A percentile compares a stretch with the other conserved stretches of the same genome.
phyloP scores from a whole-genome alignment of 2,113 vertebrate species.

The Nesogale talazaci region DNA sequence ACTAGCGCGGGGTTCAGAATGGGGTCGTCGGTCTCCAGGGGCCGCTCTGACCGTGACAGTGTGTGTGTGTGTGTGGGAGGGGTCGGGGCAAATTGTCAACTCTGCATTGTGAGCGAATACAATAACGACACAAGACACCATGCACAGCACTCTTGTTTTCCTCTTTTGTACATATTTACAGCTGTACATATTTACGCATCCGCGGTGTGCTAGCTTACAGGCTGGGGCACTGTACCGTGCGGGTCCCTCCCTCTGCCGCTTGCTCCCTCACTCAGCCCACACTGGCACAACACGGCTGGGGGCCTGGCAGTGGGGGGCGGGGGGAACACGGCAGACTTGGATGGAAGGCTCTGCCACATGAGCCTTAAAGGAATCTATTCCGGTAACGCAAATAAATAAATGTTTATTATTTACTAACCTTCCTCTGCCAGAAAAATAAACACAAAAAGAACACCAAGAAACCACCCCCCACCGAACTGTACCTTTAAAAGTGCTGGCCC shows the following conservation, averaged over 20 bases:
- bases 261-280: constrained; percentile 70
- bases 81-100: constrained; percentile 60
- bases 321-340: constrained; percentile 79
- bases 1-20: neutral
- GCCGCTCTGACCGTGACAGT: too few relatives aligned
- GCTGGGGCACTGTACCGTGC: constrained; percentile 65
- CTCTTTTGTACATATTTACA: constrained; percentile 87
- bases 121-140: constrained; percentile 71
- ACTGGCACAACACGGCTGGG: too few relatives aligned
- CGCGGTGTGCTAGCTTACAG: constrained; percentile 83
- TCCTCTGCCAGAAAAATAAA: constrained; percentile 55
- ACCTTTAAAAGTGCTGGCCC: constrained; percentile 83
- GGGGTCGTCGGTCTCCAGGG: neutral
- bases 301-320: constrained; percentile 71
- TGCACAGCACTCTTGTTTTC: constrained; percentile 68
- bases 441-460: constrained; percentile 57
- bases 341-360: constrained; percentile 77
- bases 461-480: constrained; percentile 61
- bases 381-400: constrained; percentile 86
- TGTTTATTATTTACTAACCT: constrained; percentile 77
- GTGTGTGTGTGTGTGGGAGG: neutral
- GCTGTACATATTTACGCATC: constrained; percentile 87
- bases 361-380: constrained; percentile 82
- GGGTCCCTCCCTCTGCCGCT: constrained; percentile 55
- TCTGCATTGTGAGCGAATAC: constrained; percentile 56